Evolutionary conservation across 2,797 vertebrate genomes (phyloP), one percentile per base, ranked within the genome.

Genomic region (Xiphorhynchus erythropygius): DNA sequence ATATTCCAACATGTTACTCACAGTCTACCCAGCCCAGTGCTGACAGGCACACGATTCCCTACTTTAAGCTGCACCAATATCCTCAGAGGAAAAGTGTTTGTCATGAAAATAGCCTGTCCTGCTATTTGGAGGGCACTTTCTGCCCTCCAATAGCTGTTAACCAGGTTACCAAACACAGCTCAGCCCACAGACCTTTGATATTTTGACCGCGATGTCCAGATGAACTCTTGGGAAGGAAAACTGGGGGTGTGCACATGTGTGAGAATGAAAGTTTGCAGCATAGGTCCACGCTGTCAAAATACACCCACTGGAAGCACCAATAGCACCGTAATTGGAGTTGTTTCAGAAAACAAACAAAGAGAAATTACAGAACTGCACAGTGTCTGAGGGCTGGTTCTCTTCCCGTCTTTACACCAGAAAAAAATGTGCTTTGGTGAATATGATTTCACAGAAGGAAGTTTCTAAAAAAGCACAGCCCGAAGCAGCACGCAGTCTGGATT

Each of bases 101-200:
- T 11, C 21, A 6, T 32, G 59, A 35, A 33, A 81, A 75, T 4
- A 10, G 6, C 59, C 35, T 15, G 46, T 19, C 52, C 46, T 94
- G 92, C n/a, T n/a, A n/a, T n/a, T n/a, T n/a, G n/a, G n/a, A n/a
- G n/a, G n/a, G n/a, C 42, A 28, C 84, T 87, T 69, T 78, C 60
- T 71, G 63, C 76, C 69, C 55, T 90, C 92, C 91, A 88, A 86
- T 67, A 46, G 87, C 70, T 53, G 33, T 5, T 84, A 41, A 30
- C 30, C 70, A 30, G 76, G 18, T 57, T 80, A 80, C 59, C 7
- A 46, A 87, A 86, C 3, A 6, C 67, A 87, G 82, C 52, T 91
- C 84, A 82, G 83, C 85, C 87, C 85, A 88, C 77, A 47, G 93
- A 96, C 90, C 93, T 96, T 96, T 96, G 93, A 33, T 18, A 63